Base-by-base conservation (phyloP, 2,797 vertebrate genomes). In the Mus minutoides region DNA sequence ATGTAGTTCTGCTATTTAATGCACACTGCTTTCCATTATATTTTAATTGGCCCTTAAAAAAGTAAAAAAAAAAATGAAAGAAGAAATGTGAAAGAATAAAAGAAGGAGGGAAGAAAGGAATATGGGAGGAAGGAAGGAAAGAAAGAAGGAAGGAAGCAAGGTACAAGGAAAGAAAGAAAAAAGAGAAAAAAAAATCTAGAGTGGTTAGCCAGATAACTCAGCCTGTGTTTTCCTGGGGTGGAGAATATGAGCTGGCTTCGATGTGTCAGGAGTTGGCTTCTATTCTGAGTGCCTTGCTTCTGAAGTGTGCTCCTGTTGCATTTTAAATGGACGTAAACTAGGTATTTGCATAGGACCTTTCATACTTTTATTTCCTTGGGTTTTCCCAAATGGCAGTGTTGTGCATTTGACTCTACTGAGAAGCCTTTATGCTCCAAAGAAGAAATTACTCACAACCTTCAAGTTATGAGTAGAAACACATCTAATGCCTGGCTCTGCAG, bases 371-470 rank as follows among this genome's bases (percentile, higher is more conserved):
- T 97, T 97, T 98, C 97, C 96, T 98, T 95, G 96, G 98, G 97
- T 97, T 97, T 98, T 98, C 97, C 98, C 97, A 94, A 98, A 98
- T 97, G 97, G 97, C 98, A 97, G n/a, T 12, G 60, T 87, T 94
- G 46, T 84, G 84, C 37, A 6, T 90, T 90, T 91, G 85, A 94
- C 91, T 80, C 87, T 93, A 78, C 76, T 83, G 52, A 97, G 86
- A 94, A 40, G 67, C 58, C 94, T 90, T 94, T 94, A 88, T 93
- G 58, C 86, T 97, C 86, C 77, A 77, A 94, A 95, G 87, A 89
- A 95, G 89, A 93, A 96, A 96, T 97, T 94, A 94, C 94, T 97
- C 97, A 96, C 24, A 85, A 22, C 16, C 37, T 92, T 91, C 24
- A 24, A 29, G 90, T 88, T 96, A 92, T 96, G 91, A 91, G 64